Evolutionary conservation across 37 sponge, comb jelly and placozoan species (phyloP), one percentile per base, ranked within the genome.

Genomic region (Geodia barretti): DNA sequence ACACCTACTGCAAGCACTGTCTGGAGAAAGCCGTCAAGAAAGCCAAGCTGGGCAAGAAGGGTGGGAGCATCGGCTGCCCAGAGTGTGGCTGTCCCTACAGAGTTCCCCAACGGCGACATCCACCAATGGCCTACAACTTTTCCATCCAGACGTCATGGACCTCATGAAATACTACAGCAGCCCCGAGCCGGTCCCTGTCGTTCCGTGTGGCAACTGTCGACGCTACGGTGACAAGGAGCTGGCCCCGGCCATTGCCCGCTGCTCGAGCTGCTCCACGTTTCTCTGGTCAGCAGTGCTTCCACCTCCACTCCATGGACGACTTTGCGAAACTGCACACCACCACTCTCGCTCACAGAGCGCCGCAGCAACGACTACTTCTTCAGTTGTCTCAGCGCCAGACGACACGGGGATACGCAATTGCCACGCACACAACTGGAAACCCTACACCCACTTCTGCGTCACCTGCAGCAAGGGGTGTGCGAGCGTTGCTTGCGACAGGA

Each of bases 81-180:
- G 79, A 85, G 26, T 85, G 86, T 64, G 79, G 79, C 21, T 33
- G 77, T 32, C 70, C 64, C 11, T 78, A 78, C 4, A 79, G 78
- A 19, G 40, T 85, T 3, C 86, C 86, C 20, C 62, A 62, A 1
- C 79, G 86, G 25, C 61, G 78, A 62, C 4, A 72, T 34, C 34
- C 78, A 0, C 79, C 68, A 24, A 26, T 85, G 5, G 78, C 40
- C 28, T 78, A 78, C 72, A 85, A 85, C 73, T 85, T 85, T 73
- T 85, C 70, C 62, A 60, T 85, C 1, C 86, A 85, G 73, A 85
- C 40, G 39, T 85, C 7, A 78, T 85, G 72, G 86, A 85, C 64
- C 62, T 85, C 71, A 85, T 85, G 86, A 41, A 40, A n/a, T 85
- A 77, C 61, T 84, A 76, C 77, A 85, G 73, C 72, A 85, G 86